Conservation (phyloP, 2,113 vertebrate species). For the Cryptomyrus ogoouensis region DNA sequence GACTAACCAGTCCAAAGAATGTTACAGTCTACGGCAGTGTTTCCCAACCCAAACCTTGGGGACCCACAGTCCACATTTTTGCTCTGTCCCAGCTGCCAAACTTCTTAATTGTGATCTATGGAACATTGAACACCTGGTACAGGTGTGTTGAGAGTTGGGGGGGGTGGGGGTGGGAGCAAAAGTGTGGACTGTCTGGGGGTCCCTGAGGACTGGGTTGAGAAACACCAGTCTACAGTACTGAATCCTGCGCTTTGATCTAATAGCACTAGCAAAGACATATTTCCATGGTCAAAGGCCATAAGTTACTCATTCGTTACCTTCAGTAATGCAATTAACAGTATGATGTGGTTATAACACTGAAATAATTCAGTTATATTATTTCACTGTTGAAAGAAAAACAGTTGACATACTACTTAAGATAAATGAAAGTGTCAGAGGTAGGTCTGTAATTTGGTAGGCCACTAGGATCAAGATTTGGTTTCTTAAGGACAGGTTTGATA, state of each 20-base stretch:
- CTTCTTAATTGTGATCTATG: not conserved
- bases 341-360: not conserved
- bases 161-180: not conserved
- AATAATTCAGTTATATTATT: not conserved
- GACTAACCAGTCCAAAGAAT: not conserved
- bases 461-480: not conserved
- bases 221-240: not conserved
- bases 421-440: not conserved
- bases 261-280: not conserved
- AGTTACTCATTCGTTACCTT: not conserved
- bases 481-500: not conserved
- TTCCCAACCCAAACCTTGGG: too few species aligned
- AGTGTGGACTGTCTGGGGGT: not conserved
- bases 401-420: not conserved
- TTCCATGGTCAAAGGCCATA: not conserved
- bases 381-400: not conserved
- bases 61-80: not conserved
- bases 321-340: not conserved
- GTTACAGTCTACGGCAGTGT: too few species aligned
- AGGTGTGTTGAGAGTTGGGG: not conserved
- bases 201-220: not conserved
- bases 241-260: not conserved
- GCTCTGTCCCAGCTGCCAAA: not conserved
- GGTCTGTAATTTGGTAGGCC: not conserved
- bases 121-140: not conserved